Percentiles rank a stretch among this genome's conserved stretches.
These are phyloP conservation scores for Micrasema minimum DNA, from an alignment of 1,140 invertebrate species.

Conservation along the genomic window DNA sequence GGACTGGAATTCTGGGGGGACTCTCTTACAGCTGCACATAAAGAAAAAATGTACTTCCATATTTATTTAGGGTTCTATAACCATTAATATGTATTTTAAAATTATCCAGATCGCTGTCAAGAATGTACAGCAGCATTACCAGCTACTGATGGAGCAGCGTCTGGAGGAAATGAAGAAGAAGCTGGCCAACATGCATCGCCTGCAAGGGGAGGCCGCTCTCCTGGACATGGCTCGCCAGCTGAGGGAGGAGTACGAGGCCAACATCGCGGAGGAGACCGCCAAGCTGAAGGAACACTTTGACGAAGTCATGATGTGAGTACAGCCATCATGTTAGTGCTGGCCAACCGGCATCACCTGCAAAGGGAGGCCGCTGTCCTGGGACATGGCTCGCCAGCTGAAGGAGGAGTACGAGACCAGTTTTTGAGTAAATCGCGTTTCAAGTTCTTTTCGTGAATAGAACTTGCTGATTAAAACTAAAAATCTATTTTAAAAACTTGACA, in stretches of 20 bases:
- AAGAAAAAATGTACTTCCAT: no score
- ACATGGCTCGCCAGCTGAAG: conserved; percentile 6
- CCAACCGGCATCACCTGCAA: conserved; percentile 16
- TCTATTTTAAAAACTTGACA: no score
- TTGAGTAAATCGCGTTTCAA: no score
- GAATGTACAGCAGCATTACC: conserved; percentile 9
- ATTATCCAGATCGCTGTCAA: conserved; percentile 15
- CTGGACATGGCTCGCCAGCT: conserved; percentile 18
- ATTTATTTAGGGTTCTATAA: no score
- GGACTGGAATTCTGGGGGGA: no score
- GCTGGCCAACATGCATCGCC: conserved; percentile 15
- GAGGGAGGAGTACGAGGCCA: background rate
- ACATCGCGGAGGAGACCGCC: conserved; percentile 11
- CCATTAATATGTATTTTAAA: no score
- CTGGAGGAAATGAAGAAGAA: conserved; percentile 33
- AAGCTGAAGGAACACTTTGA: conserved; percentile 32
- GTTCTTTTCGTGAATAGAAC: no score
- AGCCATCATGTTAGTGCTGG: no score
- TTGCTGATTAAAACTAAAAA: no score
- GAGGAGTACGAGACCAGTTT: background rate
- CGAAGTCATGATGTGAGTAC: conserved; percentile 19
- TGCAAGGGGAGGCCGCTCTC: conserved; percentile 20
- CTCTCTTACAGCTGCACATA: no score
- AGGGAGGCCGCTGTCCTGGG: conserved; percentile 15
- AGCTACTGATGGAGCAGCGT: conserved; percentile 10